Conservation (phyloP, 2,113 vertebrate species). For the Brachypodius melanocephalos region DNA sequence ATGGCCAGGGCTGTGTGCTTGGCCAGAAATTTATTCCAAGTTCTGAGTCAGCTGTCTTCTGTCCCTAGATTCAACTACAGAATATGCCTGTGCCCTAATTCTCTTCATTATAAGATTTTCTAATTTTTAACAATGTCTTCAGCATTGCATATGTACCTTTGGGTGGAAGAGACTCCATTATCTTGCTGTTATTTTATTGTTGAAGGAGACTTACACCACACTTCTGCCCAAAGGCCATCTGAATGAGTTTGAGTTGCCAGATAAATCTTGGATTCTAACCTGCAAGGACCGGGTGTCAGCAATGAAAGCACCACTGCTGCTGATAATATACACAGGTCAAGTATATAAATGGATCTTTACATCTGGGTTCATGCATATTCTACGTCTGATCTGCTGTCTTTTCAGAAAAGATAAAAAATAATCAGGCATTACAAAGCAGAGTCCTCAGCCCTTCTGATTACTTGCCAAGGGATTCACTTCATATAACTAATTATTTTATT, state of each 20-base stretch:
- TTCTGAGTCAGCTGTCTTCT: neutral
- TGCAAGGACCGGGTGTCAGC: neutral
- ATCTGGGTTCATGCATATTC: neutral
- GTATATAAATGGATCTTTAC: neutral
- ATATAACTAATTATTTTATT: neutral
- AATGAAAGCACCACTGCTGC: neutral
- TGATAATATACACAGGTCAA: neutral
- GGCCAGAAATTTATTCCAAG: neutral
- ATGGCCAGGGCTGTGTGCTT: neutral
- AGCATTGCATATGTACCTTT: neutral
- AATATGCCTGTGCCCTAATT: neutral
- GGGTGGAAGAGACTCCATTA: neutral
- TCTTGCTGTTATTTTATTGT: neutral
- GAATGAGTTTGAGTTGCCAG: neutral
- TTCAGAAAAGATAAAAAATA: neutral
- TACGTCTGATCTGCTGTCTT: neutral
- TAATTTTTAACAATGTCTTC: neutral
- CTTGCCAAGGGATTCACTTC: neutral
- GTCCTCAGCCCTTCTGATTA: neutral
- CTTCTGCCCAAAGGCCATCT: neutral
- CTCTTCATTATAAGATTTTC: neutral
- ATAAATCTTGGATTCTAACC: neutral
- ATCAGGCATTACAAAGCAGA: neutral
- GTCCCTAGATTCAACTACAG: neutral
- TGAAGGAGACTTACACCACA: neutral